phyloP scores from a whole-genome alignment of 1,140 invertebrate genomes.

The Procambarus virginalis region DNA sequence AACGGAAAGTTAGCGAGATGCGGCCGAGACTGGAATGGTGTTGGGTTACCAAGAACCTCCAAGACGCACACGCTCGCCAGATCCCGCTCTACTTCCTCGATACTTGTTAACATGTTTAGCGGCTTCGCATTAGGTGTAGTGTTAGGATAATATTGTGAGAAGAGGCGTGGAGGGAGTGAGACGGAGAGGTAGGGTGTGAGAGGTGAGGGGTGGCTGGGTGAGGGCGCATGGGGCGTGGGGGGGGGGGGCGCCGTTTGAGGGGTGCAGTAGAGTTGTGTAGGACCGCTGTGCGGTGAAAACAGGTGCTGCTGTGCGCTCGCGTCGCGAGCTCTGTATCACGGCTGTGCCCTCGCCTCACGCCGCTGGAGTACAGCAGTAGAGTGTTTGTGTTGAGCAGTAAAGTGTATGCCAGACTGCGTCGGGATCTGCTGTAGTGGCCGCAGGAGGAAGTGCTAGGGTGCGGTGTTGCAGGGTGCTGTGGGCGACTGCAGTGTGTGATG shows the following conservation, averaged over 20 bases:
- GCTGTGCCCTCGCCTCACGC: conserved; percentile 25
- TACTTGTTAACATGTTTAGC: background rate
- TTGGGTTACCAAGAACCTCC: conserved; percentile 51
- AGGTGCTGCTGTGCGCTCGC: too few species aligned
- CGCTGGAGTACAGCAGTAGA: conserved; percentile 15
- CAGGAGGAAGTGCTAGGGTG: background rate
- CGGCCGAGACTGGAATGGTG: conserved; percentile 30
- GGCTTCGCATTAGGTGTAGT: too few species aligned
- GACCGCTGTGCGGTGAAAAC: too few species aligned
- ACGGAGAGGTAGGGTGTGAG: background rate
- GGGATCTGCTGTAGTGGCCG: background rate
- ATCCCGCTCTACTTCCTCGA: background rate
- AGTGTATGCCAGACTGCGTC: background rate
- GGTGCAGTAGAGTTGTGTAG: background rate
- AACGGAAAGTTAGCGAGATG: conserved; percentile 24
- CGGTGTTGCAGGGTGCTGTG: conserved; percentile 45
- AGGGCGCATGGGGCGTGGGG: background rate
- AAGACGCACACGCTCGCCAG: background rate
- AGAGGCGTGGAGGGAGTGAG: too few species aligned
- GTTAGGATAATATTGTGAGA: too few species aligned
- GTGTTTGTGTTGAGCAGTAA: background rate
- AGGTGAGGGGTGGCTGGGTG: background rate
- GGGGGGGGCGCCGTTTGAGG: too few species aligned
- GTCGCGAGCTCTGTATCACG: conserved; percentile 37
- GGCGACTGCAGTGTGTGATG: conserved; percentile 51